Evolutionary conservation across 2,113 vertebrate species (phyloP).

Genomic region (Lipophrys pholis): DNA sequence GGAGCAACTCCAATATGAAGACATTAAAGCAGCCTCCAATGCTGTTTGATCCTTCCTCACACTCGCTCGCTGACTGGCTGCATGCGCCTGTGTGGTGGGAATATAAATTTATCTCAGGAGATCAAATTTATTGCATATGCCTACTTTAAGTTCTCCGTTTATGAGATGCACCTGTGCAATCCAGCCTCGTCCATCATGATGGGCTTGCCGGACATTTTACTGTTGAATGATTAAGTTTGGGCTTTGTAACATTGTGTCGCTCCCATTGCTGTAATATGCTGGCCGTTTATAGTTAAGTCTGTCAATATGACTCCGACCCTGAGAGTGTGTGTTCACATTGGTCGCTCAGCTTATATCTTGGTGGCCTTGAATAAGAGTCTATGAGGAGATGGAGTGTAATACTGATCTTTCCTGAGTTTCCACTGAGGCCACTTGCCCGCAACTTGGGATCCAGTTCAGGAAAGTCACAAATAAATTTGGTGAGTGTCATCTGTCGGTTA

Average conservation of each 20-base stretch:
- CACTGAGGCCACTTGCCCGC: conserved; percentile 29
- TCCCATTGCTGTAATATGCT: no score
- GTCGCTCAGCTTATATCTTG: background rate
- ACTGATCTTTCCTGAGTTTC: conserved; percentile 15
- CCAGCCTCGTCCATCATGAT: background rate
- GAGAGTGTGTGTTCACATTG: background rate
- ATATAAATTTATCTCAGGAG: conserved; percentile 51
- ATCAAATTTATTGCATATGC: conserved; percentile 26
- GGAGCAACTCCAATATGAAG: conserved; percentile 46
- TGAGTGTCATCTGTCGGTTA: no score
- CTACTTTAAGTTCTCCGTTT: conserved; percentile 20
- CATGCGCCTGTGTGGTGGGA: conserved; percentile 51
- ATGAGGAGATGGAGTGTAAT: conserved; percentile 4
- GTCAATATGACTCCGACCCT: background rate
- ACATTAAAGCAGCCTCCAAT: conserved; percentile 60
- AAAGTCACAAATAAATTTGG: conserved; percentile 15
- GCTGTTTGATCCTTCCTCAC: conserved; percentile 66
- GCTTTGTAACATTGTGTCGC: no score
- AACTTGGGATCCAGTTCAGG: conserved; percentile 46
- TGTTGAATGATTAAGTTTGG: no score
- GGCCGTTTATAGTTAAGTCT: no score
- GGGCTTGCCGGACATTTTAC: no score
- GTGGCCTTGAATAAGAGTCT: background rate
- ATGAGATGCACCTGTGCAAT: conserved; percentile 1
- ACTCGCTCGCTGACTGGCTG: conserved; percentile 37